phyloP scores from a whole-genome alignment of 2,888 invertebrate species.

The Ctena decussata region DNA sequence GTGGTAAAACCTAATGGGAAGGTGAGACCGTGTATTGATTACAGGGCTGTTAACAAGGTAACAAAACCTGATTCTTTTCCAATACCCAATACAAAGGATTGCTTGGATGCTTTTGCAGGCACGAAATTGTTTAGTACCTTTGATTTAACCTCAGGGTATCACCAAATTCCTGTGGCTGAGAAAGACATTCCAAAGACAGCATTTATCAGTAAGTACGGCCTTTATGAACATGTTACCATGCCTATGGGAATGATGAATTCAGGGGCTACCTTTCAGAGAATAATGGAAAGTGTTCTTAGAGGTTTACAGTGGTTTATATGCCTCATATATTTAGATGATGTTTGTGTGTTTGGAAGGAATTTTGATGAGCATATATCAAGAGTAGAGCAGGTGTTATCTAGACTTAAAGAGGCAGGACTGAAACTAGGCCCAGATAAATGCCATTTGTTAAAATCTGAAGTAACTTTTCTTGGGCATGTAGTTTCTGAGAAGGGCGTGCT shows the following conservation, averaged over 20 bases:
- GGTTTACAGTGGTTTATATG: constrained; percentile 58
- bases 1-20: no score
- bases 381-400: constrained; percentile 44
- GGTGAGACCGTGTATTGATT: no score
- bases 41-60: no score
- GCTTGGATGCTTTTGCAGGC: constrained; percentile 50
- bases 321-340: constrained; percentile 59
- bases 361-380: constrained; percentile 47
- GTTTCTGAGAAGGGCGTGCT: constrained; percentile 9
- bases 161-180: constrained; percentile 52
- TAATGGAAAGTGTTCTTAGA: constrained; percentile 50
- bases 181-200: constrained; percentile 59
- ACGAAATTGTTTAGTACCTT: constrained; percentile 45
- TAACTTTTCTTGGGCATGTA: constrained; percentile 49
- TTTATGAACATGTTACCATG: constrained; percentile 55
- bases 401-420: constrained; percentile 52
- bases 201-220: constrained; percentile 56
- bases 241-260: constrained; percentile 52
- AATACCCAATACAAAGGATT: constrained; percentile 53
- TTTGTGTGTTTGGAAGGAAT: constrained; percentile 47
- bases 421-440: constrained; percentile 66
- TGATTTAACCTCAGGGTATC: constrained; percentile 54
- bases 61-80: no score
- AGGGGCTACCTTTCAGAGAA: constrained; percentile 47
- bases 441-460: constrained; percentile 32